Evolutionary conservation across 2,113 vertebrate genomes (phyloP).

Genomic region (Holacanthus passer): DNA sequence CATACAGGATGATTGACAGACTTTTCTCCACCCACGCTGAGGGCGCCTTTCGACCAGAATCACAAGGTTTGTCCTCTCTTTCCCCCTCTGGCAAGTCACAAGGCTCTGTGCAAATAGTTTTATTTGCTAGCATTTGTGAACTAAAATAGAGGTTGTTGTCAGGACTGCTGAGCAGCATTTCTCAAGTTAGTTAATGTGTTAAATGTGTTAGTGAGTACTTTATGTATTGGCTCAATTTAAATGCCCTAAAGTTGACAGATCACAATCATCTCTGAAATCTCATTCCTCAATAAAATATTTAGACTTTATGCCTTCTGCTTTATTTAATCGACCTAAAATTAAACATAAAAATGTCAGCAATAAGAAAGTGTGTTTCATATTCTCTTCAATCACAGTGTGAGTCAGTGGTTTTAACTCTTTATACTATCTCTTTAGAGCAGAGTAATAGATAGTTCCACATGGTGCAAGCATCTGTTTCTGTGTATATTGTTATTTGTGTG

Average conservation of each 20-base stretch:
- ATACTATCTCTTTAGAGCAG: background rate
- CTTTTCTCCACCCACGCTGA: background rate
- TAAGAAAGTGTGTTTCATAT: background rate
- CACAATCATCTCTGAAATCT: background rate
- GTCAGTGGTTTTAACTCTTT: background rate
- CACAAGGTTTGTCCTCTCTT: background rate
- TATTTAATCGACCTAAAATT: background rate
- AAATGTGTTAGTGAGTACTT: background rate
- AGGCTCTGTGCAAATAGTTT: conserved; percentile 6
- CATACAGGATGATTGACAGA: conserved; percentile 12
- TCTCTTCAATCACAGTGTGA: conserved; percentile 28
- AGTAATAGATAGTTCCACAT: background rate
- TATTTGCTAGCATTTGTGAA: conserved; percentile 9
- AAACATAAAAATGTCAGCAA: conserved; percentile 4
- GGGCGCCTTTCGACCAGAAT: background rate
- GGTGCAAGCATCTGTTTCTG: background rate
- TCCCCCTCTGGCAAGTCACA: conserved; percentile 24
- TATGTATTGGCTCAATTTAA: background rate
- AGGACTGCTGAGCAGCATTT: background rate
- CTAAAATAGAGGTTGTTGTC: background rate
- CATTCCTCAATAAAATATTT: conserved; percentile 16
- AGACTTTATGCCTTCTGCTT: background rate
- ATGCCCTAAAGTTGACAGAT: background rate
- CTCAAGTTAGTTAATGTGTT: too few relatives aligned
- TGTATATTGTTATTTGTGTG: background rate